A percentile compares a stretch with the other conserved stretches of the same genome.
These are phyloP conservation scores for Leptinotarsa haldemani DNA, from an alignment of 2,888 invertebrate genomes.

Conservation along the genomic window DNA sequence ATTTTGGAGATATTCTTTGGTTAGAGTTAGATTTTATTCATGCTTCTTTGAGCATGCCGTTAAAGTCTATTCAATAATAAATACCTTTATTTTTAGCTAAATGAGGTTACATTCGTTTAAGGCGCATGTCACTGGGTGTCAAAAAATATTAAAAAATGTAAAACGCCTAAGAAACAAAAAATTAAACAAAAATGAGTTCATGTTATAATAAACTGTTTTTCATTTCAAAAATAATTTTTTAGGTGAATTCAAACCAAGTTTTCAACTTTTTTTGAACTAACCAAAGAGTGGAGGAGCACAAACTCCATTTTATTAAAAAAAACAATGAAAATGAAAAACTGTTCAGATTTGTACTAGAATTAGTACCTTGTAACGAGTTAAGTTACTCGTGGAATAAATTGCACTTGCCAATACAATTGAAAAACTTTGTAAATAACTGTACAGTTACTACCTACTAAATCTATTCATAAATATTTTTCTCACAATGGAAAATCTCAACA, in stretches of 20 bases:
- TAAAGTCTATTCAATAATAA: slow-evolving; percentile 1
- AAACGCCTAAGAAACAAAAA: not conserved
- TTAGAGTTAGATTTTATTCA: not conserved
- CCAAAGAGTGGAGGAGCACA: not conserved
- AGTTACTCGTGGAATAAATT: not conserved
- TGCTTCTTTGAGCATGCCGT: not conserved
- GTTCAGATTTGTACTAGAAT: not conserved
- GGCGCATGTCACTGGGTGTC: slow-evolving; percentile 8
- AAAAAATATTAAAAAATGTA: not conserved
- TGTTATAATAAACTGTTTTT: no score
- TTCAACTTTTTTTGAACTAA: not conserved
- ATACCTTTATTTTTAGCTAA: not conserved
- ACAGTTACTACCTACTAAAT: not conserved
- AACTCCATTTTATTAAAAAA: not conserved
- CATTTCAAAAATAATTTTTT: no score
- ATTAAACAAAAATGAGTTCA: not conserved
- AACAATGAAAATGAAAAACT: not conserved
- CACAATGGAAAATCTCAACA: not conserved
- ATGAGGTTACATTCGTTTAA: slow-evolving; percentile 19
- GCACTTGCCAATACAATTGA: slow-evolving; percentile 1
- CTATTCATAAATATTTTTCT: slow-evolving; percentile 8
- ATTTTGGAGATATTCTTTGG: slow-evolving; percentile 5
- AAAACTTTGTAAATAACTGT: slow-evolving; percentile 11
- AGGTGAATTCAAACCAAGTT: no score
- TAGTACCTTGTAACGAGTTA: not conserved